phyloP scores from a whole-genome alignment of 1,140 invertebrate genomes.

The Holotrichia oblita region DNA sequence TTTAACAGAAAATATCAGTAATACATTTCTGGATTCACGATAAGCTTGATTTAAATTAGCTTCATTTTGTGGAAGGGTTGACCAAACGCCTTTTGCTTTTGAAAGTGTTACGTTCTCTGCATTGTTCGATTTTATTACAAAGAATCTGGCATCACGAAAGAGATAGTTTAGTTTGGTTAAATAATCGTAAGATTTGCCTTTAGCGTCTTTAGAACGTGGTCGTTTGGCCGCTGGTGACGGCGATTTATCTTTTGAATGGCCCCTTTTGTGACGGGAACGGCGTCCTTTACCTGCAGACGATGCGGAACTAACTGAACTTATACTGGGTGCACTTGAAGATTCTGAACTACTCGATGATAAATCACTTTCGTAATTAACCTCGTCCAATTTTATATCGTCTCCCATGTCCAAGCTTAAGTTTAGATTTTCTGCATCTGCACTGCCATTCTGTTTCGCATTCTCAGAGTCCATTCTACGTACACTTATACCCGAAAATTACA shows the following conservation, averaged over 20 bases:
- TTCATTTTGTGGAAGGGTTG: slow-evolving; percentile 96
- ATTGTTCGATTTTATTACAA: slow-evolving; percentile 98
- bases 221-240: slow-evolving; percentile 64
- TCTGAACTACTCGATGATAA: slow-evolving; percentile 76
- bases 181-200: slow-evolving; percentile 82
- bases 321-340: slow-evolving; percentile 74
- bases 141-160: slow-evolving; percentile 94
- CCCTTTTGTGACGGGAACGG: slow-evolving; percentile 64
- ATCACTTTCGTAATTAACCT: slow-evolving; percentile 74
- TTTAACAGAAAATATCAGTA: slow-evolving; percentile 97
- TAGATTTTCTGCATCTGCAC: slow-evolving; percentile 59
- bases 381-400: slow-evolving; percentile 60
- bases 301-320: slow-evolving; percentile 76
- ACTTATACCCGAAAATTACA: slow-evolving; percentile 4
- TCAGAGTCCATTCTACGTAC: slow-evolving; percentile 55
- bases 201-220: slow-evolving; percentile 65
- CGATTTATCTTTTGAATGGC: slow-evolving; percentile 64
- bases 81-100: slow-evolving; percentile 97
- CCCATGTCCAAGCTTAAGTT: slow-evolving; percentile 59
- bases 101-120: slow-evolving; percentile 95
- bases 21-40: slow-evolving; percentile 90
- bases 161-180: slow-evolving; percentile 92
- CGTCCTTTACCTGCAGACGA: slow-evolving; percentile 66
- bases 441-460: slow-evolving; percentile 57
- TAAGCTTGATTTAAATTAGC: slow-evolving; percentile 95